These are phyloP conservation scores for Synanthedon andrenaeformis DNA, from an alignment of 2,888 invertebrate species.

Conservation along the genomic window DNA sequence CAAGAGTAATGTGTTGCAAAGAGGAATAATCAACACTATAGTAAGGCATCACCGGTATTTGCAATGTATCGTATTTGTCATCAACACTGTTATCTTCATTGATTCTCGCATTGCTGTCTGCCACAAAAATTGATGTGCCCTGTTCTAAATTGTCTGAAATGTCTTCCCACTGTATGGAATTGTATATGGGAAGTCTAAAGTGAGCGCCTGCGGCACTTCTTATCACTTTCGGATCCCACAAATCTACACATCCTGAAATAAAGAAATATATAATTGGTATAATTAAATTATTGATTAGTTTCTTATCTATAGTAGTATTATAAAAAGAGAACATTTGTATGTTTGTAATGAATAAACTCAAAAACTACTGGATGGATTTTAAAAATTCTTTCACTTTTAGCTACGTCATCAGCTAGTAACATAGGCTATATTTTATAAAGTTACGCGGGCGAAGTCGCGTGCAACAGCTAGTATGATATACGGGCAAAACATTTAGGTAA, in stretches of 20 bases:
- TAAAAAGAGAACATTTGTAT: too few relatives aligned
- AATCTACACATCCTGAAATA: constrained; percentile 83
- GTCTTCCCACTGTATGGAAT: constrained; percentile 75
- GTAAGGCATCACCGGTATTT: constrained; percentile 73
- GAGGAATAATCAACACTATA: constrained; percentile 69
- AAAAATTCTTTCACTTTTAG: too few relatives aligned
- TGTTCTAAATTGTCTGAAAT: constrained; percentile 58
- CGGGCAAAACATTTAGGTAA: too few relatives aligned
- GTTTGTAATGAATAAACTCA: too few relatives aligned
- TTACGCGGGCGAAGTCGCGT: too few relatives aligned
- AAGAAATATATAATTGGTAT: constrained; percentile 2
- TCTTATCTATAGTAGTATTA: background rate
- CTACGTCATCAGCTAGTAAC: too few relatives aligned
- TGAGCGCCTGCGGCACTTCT: constrained; percentile 88
- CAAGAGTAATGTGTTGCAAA: constrained; percentile 71
- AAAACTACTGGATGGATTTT: too few relatives aligned
- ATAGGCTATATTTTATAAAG: too few relatives aligned
- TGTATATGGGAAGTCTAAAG: constrained; percentile 79
- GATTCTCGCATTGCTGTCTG: constrained; percentile 72
- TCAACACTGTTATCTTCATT: constrained; percentile 10
- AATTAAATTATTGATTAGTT: too few relatives aligned
- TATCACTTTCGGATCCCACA: constrained; percentile 91
- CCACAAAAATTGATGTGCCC: constrained; percentile 72
- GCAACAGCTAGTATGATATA: too few relatives aligned
- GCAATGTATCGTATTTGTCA: constrained; percentile 11